Base-by-base conservation (phyloP, 1,140 invertebrate species). In the Bombus sylvicola region DNA sequence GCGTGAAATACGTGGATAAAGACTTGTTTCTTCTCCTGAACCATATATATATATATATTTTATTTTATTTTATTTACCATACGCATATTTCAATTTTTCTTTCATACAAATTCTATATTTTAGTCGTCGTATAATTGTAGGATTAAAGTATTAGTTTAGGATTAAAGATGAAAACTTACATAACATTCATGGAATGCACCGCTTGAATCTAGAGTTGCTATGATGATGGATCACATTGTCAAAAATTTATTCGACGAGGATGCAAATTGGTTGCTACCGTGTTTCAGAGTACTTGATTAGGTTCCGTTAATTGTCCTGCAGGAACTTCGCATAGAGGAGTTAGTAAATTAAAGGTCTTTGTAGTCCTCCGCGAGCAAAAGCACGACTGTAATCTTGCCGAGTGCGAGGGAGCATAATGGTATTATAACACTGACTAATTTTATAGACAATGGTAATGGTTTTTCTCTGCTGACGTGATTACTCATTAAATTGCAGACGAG, bases 401-500 rank as follows among this genome's bases (percentile, higher is more conserved):
- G 66, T 80, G 53, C 77, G 53, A 39, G 68, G 68, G 47, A 43
- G 59, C 77, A 68, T 71, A 80, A 80, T 80, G 79, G 72, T 85
- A 80, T 85, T 85, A 57, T 80, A 80, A 85, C 76, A n/a, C 53
- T 39, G 83, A 80, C 68, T 85, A 85, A 85, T 80, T 85, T 79
- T 80, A 85, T 53, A 34, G 83, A 80, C 83, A 85, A 85, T 85
- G 83, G 62, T 41, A 80, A 47, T 18, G 57, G 68, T 73, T 85
- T 85, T 85, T 85, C 83, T 64, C 34, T 53, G 12, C 8, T 73
- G 59, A 57, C 57, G 68, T 57, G 83, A 71, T 80, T 80, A 80
- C 47, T 76, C 81, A 39, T 64, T 59, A 28, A 66, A 53, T 39
- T 47, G 72, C 41, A n/a, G 15, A 12, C 53, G 13, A n/a, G 39